phyloP scores from a whole-genome alignment of 2,113 vertebrate genomes.

The Sciurus niger region DNA sequence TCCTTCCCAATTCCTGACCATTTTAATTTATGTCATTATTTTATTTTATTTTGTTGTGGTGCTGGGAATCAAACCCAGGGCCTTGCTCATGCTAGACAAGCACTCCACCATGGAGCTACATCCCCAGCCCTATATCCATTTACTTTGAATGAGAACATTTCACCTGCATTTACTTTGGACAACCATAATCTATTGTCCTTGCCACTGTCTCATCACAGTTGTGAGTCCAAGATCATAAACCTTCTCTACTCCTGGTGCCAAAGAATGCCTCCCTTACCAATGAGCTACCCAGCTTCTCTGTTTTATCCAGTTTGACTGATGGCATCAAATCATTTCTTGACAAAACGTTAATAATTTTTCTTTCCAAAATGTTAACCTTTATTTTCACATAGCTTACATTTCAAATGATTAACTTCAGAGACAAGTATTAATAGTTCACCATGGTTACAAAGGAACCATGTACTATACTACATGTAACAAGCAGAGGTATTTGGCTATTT shows the following conservation, averaged over 20 bases:
- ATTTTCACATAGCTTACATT: conserved; percentile 1
- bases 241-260: neutral
- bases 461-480: neutral
- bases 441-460: neutral
- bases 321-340: neutral
- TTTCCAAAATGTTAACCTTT: conserved; percentile 42
- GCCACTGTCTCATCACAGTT: neutral
- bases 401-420: conserved; percentile 2
- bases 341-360: conserved; percentile 10
- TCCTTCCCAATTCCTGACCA: neutral
- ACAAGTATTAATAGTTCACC: neutral
- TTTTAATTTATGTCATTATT: neutral
- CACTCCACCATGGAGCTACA: neutral
- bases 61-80: neutral
- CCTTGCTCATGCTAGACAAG: neutral
- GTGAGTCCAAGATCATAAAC: neutral
- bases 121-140: neutral
- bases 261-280: neutral
- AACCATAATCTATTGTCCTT: neutral
- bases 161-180: neutral
- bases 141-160: neutral
- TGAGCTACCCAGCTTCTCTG: neutral
- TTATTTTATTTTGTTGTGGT: neutral
- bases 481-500: neutral
- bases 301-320: neutral